Percentiles rank a stretch among this genome's conserved stretches.
These are phyloP conservation scores for Actinia tenebrosa DNA, from an alignment of 64 coral and sea anemone genomes.

Conservation along the genomic window DNA sequence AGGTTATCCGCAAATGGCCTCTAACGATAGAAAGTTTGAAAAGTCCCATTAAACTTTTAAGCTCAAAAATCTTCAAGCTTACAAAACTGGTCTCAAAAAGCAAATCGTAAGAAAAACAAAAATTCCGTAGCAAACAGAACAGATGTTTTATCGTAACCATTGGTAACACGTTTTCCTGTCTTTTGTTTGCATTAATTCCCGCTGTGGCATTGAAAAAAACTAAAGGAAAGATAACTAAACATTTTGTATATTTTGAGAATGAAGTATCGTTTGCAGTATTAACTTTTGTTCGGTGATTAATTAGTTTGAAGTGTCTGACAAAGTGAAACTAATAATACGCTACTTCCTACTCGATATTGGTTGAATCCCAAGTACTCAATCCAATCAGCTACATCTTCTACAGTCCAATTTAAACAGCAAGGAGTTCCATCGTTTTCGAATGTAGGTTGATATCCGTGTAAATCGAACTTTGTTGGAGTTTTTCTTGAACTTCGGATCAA, in stretches of 20 bases:
- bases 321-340: no score
- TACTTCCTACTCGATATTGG: constrained; percentile 76
- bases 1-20: constrained; percentile 87
- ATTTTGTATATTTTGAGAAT: background rate
- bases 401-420: constrained; percentile 71
- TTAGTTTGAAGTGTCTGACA: background rate
- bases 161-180: no score
- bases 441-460: constrained; percentile 63
- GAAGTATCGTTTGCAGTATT: background rate
- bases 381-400: constrained; percentile 94
- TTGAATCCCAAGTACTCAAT: constrained; percentile 81
- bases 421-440: constrained; percentile 91
- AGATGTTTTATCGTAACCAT: no score
- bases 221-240: background rate
- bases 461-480: constrained; percentile 85
- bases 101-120: no score
- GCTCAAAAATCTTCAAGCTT: background rate
- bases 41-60: background rate
- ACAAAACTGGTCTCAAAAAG: no score
- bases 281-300: background rate
- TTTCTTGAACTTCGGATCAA: constrained; percentile 68
- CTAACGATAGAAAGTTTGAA: background rate
- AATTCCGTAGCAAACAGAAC: no score
- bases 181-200: background rate
- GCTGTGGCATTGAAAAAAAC: background rate